Evolutionary conservation across 2,113 vertebrate species (phyloP), one percentile per base, ranked within the genome.

Genomic region (Saimiri boliviensis): DNA sequence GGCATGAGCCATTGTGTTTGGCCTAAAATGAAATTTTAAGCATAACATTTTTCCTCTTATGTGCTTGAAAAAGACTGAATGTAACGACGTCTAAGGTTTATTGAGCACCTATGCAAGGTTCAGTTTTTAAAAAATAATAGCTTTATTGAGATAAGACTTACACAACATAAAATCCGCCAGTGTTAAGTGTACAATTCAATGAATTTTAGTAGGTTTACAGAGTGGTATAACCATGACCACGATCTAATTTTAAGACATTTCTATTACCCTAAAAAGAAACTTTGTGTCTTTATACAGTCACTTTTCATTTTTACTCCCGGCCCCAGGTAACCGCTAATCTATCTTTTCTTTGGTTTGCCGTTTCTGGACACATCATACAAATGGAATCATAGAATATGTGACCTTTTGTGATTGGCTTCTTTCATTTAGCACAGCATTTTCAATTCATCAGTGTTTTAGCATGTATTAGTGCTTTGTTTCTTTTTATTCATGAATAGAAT

Each of bases 21-120:
- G 52, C 52, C 52, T 52, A 52, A 52, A 82, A 49, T 60, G n/a
- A 94, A 97, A 88, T 27, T 85, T 96, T 81, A 85, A 87, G 58
- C 71, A 56, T 21, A 95, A 84, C 40, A 83, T 37, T 35, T 8
- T 95, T 56, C 66, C 8, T 84, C 86, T 82, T 82, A 84, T 66
- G 32, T 89, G 30, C 45, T 86, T 81, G 16, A 73, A 37, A 70
- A 79, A 56, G 42, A 68, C 35, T 76, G 58, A 52, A 68, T 63
- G 42, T 92, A 86, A 89, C 25, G 81, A 37, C n/a, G 70, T 66
- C 32, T 58, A 68, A 88, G 37, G 82, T 77, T 86, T 87, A 92
- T 80, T 80, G 89, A 92, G 40, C 16, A 74, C 73, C 83, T 70
- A 40, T 86, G 45, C 45, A 14, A 83, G 14, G 76, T 56, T 85